Conservation (phyloP, 2,888 invertebrate species). For the Lasioglossum zephyrum region DNA sequence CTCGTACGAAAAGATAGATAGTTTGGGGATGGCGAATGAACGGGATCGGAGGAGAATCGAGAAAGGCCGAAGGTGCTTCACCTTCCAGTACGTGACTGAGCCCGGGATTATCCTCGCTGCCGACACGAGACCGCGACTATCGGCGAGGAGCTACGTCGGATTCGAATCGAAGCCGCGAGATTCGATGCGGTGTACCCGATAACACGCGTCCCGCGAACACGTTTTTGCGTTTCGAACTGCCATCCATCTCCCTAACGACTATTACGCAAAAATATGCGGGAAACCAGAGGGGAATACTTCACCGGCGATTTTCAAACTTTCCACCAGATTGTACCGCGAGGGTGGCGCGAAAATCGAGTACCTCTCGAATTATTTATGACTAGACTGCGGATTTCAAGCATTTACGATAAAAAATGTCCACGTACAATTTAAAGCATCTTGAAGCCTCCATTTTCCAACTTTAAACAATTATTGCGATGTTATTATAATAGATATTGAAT, state of each 20-base stretch:
- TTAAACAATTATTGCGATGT: no score
- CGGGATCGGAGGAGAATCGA: neutral
- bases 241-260: neutral
- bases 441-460: no score
- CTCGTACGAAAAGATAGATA: neutral
- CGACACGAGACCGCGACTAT: neutral
- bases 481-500: no score
- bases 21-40: neutral
- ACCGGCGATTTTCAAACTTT: neutral
- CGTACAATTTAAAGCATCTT: no score
- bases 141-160: neutral
- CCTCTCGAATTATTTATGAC: no score
- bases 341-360: no score
- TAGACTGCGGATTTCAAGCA: no score
- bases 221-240: neutral
- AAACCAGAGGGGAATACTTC: neutral
- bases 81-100: neutral
- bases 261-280: conserved; percentile 5
- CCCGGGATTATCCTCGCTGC: neutral
- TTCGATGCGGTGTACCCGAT: neutral
- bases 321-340: neutral
- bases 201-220: neutral
- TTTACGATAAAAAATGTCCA: no score
- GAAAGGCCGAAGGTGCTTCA: neutral
- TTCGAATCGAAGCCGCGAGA: neutral